Evolutionary conservation across 2,888 invertebrate species (phyloP).

Genomic region (Acleris holmiana): DNA sequence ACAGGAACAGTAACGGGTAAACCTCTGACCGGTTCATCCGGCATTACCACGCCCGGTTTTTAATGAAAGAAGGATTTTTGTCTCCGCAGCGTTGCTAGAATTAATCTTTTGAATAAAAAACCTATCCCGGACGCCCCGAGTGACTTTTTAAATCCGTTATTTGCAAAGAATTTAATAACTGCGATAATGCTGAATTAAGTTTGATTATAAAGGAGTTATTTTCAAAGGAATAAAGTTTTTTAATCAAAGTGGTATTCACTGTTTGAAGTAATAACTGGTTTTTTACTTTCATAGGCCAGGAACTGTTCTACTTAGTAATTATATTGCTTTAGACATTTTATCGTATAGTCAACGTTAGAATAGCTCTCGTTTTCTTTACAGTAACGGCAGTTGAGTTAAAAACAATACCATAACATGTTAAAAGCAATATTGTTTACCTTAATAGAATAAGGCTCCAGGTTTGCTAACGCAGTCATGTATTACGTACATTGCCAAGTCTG

Average conservation of each 20-base stretch:
- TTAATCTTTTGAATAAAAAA: slow-evolving; percentile 34
- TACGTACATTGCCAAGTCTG: no score
- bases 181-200: slow-evolving; percentile 14
- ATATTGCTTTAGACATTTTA: no score
- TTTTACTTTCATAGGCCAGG: neutral
- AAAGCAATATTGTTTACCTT: no score
- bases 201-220: neutral
- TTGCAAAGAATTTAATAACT: slow-evolving; percentile 22
- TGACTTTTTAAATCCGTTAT: slow-evolving; percentile 31
- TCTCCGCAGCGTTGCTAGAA: slow-evolving; percentile 28
- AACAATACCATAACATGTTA: no score
- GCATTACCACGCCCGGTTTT: slow-evolving; percentile 18
- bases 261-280: neutral
- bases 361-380: no score
- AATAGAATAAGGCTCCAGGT: no score
- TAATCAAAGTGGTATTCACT: neutral
- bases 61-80: slow-evolving; percentile 36
- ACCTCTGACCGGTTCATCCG: neutral
- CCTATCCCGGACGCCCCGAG: neutral
- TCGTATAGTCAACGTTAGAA: no score
- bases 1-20: neutral
- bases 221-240: neutral
- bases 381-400: no score
- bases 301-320: no score
- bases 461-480: neutral